A percentile compares a stretch with the other conserved stretches of the same genome.
phyloP scores from a whole-genome alignment of 2,888 invertebrate species.

The Microplitis deprimator region DNA sequence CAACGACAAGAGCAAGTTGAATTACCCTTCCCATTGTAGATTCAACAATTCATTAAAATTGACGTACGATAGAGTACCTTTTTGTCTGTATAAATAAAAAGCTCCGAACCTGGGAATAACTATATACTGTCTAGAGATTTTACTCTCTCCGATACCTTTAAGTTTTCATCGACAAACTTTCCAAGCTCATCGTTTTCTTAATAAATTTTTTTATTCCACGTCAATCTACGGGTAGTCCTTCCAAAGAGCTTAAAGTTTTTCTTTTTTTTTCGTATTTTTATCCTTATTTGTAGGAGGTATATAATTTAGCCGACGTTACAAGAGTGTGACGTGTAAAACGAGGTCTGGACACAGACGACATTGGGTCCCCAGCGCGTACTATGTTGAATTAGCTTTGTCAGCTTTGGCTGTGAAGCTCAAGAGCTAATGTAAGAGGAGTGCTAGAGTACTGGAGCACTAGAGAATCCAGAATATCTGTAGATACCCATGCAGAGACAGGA shows the following conservation, averaged over 20 bases:
- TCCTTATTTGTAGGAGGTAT: too few relatives aligned
- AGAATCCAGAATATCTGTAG: background rate
- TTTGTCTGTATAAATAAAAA: too few relatives aligned
- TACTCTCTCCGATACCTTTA: too few relatives aligned
- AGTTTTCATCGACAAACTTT: background rate
- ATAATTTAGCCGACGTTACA: too few relatives aligned
- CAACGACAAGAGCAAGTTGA: background rate
- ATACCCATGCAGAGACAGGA: background rate
- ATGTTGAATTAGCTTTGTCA: slow-evolving; percentile 63
- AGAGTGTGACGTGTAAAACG: background rate
- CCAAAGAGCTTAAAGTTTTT: background rate
- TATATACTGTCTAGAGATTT: background rate
- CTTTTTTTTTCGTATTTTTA: background rate
- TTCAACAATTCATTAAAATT: background rate
- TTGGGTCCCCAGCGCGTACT: slow-evolving; percentile 59
- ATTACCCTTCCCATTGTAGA: background rate
- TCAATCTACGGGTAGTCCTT: too few relatives aligned
- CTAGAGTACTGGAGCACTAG: background rate
- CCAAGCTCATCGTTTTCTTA: background rate
- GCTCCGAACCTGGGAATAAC: too few relatives aligned
- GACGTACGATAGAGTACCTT: background rate
- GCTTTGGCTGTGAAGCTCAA: slow-evolving; percentile 47
- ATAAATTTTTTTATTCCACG: too few relatives aligned
- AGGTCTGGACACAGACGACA: slow-evolving; percentile 36
- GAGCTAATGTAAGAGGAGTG: slow-evolving; percentile 22